Conservation (phyloP, 2,797 vertebrate genomes). For the Gallinago nigripennis region DNA sequence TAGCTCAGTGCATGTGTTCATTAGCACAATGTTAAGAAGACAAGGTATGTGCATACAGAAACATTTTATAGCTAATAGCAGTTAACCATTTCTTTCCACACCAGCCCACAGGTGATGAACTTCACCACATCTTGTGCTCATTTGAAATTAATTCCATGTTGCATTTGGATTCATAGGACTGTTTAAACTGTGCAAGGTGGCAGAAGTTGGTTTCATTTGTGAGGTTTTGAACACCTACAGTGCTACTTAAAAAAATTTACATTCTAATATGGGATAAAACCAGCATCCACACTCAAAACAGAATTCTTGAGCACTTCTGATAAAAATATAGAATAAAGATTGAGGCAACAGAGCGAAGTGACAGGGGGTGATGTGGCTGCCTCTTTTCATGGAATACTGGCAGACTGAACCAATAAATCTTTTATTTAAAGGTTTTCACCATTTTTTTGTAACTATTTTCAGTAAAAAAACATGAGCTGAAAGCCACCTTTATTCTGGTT, state of each 20-base stretch:
- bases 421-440: neutral
- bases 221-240: accelerated
- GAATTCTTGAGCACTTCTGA: neutral
- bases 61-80: neutral
- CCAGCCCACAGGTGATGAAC: neutral
- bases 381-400: neutral
- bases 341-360: neutral
- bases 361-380: neutral
- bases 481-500: neutral
- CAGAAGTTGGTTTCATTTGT: neutral
- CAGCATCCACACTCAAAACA: neutral
- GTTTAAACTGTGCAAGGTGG: neutral
- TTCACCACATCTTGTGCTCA: neutral
- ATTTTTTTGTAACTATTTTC: neutral
- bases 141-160: neutral
- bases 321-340: neutral
- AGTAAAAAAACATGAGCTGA: neutral
- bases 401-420: neutral
- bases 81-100: neutral
- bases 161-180: neutral
- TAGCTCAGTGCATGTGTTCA: neutral
- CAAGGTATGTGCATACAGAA: neutral
- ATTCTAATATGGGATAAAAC: neutral
- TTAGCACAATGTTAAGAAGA: neutral
- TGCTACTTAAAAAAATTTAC: neutral